Evolutionary conservation across 2,888 invertebrate species (phyloP).

Genomic region (Brachycybe producta): DNA sequence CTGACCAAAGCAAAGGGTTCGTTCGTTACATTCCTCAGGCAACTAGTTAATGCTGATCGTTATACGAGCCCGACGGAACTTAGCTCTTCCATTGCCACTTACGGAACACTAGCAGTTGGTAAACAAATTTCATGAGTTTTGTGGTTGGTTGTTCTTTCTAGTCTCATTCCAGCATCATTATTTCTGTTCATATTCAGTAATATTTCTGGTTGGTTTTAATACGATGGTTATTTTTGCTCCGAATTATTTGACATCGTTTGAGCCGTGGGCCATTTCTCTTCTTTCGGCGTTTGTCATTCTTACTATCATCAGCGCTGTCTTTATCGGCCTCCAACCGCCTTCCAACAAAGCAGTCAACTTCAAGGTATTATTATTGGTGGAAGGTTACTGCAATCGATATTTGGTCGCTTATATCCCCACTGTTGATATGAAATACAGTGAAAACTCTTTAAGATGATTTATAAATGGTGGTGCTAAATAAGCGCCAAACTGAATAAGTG

Average conservation of each 20-base stretch:
- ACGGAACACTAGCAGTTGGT: not conserved
- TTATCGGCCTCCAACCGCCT: slow-evolving; percentile 57
- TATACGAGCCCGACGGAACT: not conserved
- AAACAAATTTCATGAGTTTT: not conserved
- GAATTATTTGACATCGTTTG: not conserved
- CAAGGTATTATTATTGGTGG: slow-evolving; percentile 42
- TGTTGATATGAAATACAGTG: no score
- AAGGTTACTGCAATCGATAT: not conserved
- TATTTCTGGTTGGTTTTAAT: slow-evolving; percentile 4
- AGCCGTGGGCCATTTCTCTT: slow-evolving; percentile 9
- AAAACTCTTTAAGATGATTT: not conserved
- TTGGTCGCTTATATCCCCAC: not conserved
- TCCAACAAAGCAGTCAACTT: slow-evolving; percentile 50
- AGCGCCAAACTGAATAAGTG: slow-evolving; percentile 12
- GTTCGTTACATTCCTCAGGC: no score
- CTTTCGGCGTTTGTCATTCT: slow-evolving; percentile 29
- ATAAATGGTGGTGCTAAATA: slow-evolving; percentile 16
- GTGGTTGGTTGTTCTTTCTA: not conserved
- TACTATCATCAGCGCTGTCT: slow-evolving; percentile 32
- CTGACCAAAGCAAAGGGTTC: no score
- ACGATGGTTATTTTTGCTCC: not conserved
- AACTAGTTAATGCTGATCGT: not conserved
- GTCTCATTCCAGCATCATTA: not conserved
- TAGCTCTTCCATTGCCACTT: not conserved
- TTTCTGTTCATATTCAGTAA: not conserved